A percentile compares a stretch with the other conserved stretches of the same genome.
Conservation (phyloP, 1,140 invertebrate genomes). For the Elymnias hypermnestra region DNA sequence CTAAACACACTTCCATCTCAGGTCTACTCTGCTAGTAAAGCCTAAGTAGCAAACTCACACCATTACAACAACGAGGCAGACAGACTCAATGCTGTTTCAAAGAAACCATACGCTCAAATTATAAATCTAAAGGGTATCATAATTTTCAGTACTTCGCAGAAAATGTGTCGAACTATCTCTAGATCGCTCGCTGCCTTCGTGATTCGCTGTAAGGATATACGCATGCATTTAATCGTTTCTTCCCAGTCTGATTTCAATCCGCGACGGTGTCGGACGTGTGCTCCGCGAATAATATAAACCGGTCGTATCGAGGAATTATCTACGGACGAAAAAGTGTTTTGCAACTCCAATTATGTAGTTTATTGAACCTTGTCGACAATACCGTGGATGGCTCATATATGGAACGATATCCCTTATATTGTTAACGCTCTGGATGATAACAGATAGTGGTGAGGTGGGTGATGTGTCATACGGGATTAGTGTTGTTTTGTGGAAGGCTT, state of each 20-base stretch:
- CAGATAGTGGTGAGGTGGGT: background rate
- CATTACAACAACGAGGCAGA: no score
- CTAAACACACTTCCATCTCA: no score
- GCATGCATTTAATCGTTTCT: background rate
- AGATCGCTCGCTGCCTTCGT: no score
- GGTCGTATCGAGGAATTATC: slow-evolving; percentile 4
- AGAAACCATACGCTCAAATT: background rate
- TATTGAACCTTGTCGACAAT: slow-evolving; percentile 6
- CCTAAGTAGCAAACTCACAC: no score
- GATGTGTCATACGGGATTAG: background rate
- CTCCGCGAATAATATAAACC: background rate
- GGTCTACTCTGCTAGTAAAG: no score
- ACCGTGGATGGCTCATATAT: background rate
- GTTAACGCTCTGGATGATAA: background rate
- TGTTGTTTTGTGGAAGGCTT: background rate
- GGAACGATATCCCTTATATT: background rate
- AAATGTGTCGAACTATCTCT: background rate
- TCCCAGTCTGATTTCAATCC: background rate
- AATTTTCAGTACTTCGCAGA: slow-evolving; percentile 1
- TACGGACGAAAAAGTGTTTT: slow-evolving; percentile 8
- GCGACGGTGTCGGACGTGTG: background rate
- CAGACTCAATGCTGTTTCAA: no score
- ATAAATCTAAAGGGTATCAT: background rate
- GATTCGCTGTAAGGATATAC: no score
- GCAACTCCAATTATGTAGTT: slow-evolving; percentile 10